These are phyloP conservation scores for Coelinius sp. DNA, from an alignment of 2,888 invertebrate genomes.

Conservation along the genomic window DNA sequence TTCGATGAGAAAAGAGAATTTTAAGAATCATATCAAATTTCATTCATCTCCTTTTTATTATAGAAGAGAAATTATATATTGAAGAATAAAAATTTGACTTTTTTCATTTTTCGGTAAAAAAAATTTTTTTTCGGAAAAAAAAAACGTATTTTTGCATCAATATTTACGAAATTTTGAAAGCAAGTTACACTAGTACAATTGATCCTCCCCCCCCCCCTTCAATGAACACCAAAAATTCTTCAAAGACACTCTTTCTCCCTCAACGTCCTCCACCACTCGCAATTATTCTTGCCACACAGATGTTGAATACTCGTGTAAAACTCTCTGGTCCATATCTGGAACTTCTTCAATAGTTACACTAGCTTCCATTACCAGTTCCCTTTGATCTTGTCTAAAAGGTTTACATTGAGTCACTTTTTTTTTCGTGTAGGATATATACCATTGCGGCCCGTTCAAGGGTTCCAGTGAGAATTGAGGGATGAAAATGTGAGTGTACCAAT, in stretches of 20 bases:
- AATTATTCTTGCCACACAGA: constrained; percentile 24
- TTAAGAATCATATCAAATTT: constrained; percentile 1
- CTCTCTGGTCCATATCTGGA: constrained; percentile 37
- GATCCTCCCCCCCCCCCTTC: no score
- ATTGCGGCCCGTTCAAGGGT: constrained; percentile 14
- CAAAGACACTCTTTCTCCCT: constrained; percentile 11
- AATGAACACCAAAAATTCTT: no score
- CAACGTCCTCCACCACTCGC: constrained; percentile 20
- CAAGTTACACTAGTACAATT: not conserved
- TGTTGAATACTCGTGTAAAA: constrained; percentile 5
- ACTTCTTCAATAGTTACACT: constrained; percentile 50
- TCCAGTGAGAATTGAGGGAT: not conserved
- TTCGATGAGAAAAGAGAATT: constrained; percentile 2
- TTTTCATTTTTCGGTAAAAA: not conserved
- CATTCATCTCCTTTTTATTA: constrained; percentile 16
- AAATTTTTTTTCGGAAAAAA: no score
- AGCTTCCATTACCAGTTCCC: constrained; percentile 49
- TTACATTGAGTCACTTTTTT: constrained; percentile 50
- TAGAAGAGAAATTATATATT: not conserved
- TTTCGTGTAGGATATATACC: constrained; percentile 46
- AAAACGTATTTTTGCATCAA: constrained; percentile 5
- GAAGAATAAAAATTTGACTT: not conserved
- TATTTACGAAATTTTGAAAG: not conserved
- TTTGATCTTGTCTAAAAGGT: constrained; percentile 52
- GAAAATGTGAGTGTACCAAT: not conserved